Evolutionary conservation across 1,140 invertebrate species (phyloP), one percentile per base, ranked within the genome.

Genomic region (Listronotus oregonensis): DNA sequence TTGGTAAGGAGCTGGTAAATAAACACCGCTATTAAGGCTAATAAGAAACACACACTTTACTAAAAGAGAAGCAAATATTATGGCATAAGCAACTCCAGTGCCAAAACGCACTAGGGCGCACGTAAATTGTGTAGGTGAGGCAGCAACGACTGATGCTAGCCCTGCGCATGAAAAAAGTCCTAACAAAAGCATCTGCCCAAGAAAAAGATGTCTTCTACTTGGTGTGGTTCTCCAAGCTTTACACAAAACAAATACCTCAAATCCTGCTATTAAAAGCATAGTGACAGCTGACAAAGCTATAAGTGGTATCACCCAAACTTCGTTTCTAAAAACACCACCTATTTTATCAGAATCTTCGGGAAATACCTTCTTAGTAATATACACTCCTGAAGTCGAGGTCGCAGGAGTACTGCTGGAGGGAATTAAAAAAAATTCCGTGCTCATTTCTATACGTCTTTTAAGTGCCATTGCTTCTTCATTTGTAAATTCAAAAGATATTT

Each of bases 31-130:
- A 76, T 96, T 94, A 39, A 96, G 85, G 70, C 93, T 95, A 64
- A 97, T 87, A 42, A 97, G 84, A 76, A 97, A 96, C 47, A 97
- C 92, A 75, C 94, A 93, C 80, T 98, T 97, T 63, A 97, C 95
- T 57, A 98, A 84, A 21, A 98, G 84, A 0, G 95, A 90, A 12
- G 92, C 90, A 77, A 96, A 97, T 17, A 96, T 90, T n/a, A 96
- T 83, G 12, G 92, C 87, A 69, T 94, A 95, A 3, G 92, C 87
- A 12, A 96, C 84, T 27, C 95, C 94, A 14, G 93, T 89, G 15
- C 91, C 90, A 66, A 96, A 88, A 40, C 94, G 83, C 58, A 92
- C 90, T 11, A 93, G 87, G 10, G 90, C 91, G 73, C 95, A 97
- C 0, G 91, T 91, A 39, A 90, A 81, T 3, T 87, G 83, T 34